Evolutionary conservation across 2,888 invertebrate genomes (phyloP).

Genomic region (Orchesellides sinensis): DNA sequence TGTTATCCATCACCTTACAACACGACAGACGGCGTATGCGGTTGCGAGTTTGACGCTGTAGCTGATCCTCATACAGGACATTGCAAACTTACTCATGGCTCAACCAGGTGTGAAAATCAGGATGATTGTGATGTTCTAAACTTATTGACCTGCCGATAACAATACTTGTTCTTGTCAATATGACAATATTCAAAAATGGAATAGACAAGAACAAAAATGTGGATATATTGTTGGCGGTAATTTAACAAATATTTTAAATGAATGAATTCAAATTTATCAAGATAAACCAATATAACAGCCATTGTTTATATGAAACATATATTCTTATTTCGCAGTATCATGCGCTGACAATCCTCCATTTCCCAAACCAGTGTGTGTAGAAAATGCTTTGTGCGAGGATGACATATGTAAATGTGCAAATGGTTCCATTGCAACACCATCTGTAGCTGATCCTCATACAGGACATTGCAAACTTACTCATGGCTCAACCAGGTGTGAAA

Average conservation of each 20-base stretch:
- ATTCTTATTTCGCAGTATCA: slow-evolving; percentile 8
- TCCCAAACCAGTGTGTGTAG: slow-evolving; percentile 4
- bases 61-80: not conserved
- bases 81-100: slow-evolving; percentile 23
- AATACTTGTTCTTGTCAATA: slow-evolving; percentile 23
- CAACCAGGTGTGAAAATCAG: not conserved
- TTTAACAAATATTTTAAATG: not conserved
- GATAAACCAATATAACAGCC: not conserved
- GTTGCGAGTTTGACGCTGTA: not conserved
- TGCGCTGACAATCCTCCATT: not conserved
- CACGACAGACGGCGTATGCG: not conserved
- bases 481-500: slow-evolving; percentile 9
- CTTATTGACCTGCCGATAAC: slow-evolving; percentile 15
- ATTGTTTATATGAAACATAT: too few species aligned
- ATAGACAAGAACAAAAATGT: not conserved
- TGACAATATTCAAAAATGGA: slow-evolving; percentile 11
- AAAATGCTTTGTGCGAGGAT: slow-evolving; percentile 6
- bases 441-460: not conserved
- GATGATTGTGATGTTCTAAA: slow-evolving; percentile 31
- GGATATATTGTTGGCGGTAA: slow-evolving; percentile 30
- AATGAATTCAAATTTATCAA: not conserved
- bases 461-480: slow-evolving; percentile 9
- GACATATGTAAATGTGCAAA: not conserved
- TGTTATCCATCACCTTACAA: not conserved
- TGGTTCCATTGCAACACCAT: not conserved